Conservation (phyloP, 2,113 vertebrate genomes). For the Mus musculus region DNA sequence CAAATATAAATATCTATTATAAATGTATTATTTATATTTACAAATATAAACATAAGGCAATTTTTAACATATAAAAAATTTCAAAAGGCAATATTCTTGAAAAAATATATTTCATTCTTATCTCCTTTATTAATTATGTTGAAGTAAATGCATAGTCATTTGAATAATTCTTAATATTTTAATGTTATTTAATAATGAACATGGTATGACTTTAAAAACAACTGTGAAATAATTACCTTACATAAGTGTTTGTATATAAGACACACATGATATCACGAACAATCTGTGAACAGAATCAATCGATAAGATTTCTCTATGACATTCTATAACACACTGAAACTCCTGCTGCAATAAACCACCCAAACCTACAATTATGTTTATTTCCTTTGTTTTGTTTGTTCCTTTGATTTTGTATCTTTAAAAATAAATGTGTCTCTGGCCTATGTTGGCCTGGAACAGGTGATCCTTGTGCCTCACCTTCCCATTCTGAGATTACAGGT, state of each 20-base stretch:
- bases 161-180: not conserved
- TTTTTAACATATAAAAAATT: not conserved
- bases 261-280: slow-evolving; percentile 74
- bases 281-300: slow-evolving; percentile 82
- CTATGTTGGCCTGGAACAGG: not conserved
- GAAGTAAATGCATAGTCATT: not conserved
- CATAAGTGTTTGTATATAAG: slow-evolving; percentile 74
- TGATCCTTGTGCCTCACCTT: not conserved
- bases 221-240: slow-evolving; percentile 82
- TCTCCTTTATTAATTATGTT: slow-evolving; percentile 2
- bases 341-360: not conserved
- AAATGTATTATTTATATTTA: too few species aligned
- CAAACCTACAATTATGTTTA: not conserved
- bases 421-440: not conserved
- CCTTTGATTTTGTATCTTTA: not conserved
- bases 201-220: not conserved
- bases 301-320: slow-evolving; percentile 46
- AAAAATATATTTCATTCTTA: not conserved
- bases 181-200: slow-evolving; percentile 17
- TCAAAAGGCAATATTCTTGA: not conserved
- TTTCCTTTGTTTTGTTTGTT: not conserved
- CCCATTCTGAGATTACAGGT: not conserved
- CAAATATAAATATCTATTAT: too few species aligned
- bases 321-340: not conserved
- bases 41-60: slow-evolving; percentile 52